Evolutionary conservation across 2,888 invertebrate species (phyloP).

Genomic region (Scotopteryx bipunctaria): DNA sequence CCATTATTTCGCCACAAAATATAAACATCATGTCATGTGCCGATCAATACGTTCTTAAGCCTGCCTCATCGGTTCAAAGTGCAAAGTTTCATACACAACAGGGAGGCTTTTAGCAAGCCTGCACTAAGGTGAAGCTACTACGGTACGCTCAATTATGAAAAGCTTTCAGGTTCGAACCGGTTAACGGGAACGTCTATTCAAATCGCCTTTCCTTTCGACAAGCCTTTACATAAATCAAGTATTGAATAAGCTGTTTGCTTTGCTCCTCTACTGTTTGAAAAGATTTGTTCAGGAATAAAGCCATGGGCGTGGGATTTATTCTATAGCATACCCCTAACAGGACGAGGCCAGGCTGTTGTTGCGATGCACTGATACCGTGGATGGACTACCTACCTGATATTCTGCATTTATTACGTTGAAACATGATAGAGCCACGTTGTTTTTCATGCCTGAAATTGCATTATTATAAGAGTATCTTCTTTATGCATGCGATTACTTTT

Average conservation of each 20-base stretch:
- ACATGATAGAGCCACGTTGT: constrained; percentile 36
- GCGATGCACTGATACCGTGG: constrained; percentile 35
- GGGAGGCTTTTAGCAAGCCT: constrained; percentile 66
- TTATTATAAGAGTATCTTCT: constrained; percentile 19
- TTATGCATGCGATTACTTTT: constrained; percentile 21
- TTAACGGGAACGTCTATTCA: constrained; percentile 73
- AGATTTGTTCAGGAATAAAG: constrained; percentile 45
- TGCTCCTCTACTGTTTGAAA: constrained; percentile 45
- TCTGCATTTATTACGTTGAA: constrained; percentile 36
- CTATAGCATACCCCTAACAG: constrained; percentile 30
- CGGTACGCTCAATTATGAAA: constrained; percentile 72
- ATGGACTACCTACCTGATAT: constrained; percentile 29
- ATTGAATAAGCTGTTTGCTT: constrained; percentile 68
- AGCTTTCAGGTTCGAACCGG: constrained; percentile 75
- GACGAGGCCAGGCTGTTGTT: constrained; percentile 32
- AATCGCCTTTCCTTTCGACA: constrained; percentile 68
- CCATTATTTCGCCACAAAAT: constrained; percentile 34
- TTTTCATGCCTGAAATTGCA: constrained; percentile 23
- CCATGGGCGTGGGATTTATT: constrained; percentile 23
- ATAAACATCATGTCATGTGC: constrained; percentile 39
- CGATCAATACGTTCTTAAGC: constrained; percentile 45
- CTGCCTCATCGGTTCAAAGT: constrained; percentile 52
- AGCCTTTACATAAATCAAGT: constrained; percentile 71
- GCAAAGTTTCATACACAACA: constrained; percentile 64
- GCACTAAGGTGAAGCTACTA: constrained; percentile 60